Percentiles rank a stretch among this genome's conserved stretches.
Conservation (phyloP, 2,888 invertebrate species). For the Adelphocoris suturalis region DNA sequence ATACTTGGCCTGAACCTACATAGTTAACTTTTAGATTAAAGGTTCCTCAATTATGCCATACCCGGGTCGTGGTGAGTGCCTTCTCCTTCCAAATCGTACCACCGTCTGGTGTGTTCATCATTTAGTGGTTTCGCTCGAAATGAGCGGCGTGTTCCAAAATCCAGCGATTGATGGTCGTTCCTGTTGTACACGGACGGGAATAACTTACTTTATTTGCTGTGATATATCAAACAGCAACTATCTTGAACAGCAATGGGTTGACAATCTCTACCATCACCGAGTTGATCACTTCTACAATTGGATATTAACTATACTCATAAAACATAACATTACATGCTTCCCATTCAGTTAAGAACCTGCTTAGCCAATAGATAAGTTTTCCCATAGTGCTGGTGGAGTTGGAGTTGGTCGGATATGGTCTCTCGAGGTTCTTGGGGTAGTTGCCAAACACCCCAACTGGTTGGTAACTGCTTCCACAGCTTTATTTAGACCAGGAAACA, state of each 20-base stretch:
- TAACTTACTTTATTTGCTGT: too few species aligned
- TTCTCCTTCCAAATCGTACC: too few species aligned
- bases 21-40: too few species aligned
- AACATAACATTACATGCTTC: conserved; percentile 35
- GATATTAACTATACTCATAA: conserved; percentile 48
- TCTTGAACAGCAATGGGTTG: not conserved
- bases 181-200: too few species aligned
- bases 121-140: too few species aligned
- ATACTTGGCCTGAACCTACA: too few species aligned
- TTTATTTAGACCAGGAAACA: conserved; percentile 43
- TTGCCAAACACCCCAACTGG: conserved; percentile 26
- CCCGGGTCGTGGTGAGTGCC: too few species aligned
- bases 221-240: conserved; percentile 54
- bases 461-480: not conserved
- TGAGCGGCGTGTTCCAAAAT: too few species aligned
- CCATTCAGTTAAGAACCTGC: conserved; percentile 37
- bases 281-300: conserved; percentile 19
- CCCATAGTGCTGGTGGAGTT: conserved; percentile 1
- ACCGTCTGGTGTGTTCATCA: too few species aligned
- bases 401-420: conserved; percentile 34
- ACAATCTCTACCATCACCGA: not conserved
- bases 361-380: conserved; percentile 50
- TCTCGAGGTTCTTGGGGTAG: not conserved
- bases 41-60: too few species aligned
- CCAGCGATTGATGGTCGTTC: too few species aligned